Evolutionary conservation across 2,797 vertebrate genomes (phyloP), one percentile per base, ranked within the genome.

Genomic region (Ara ararauna): DNA sequence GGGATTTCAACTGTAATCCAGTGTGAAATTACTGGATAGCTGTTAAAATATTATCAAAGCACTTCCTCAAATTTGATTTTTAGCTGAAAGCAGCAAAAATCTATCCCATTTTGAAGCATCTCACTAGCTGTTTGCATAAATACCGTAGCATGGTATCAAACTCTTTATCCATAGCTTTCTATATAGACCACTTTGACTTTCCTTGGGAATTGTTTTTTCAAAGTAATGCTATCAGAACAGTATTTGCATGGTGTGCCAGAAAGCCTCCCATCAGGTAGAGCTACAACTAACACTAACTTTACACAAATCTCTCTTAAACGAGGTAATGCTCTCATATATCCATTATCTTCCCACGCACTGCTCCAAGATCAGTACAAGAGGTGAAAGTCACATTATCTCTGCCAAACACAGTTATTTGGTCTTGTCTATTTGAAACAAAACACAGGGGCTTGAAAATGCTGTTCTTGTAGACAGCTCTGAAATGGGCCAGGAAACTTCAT

Each of bases 1-100:
- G 44, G 89, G 58, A 88, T 94, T 95, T 92, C 75, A 91, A 3
- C 45, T 53, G 44, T 94, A 96, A 97, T 92, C 82, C 80, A 93
- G 50, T 58, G 78, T 94, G 94, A 93, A 90, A 76, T 74, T 95
- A 87, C 42, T 60, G 62, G 58, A 89, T 44, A 15, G 51, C 38
- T 75, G 60, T 64, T 94, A 85, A 88, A 91, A 83, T 53, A 79
- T 30, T 58, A 76, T 78, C 67, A 67, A 77, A 48, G 58, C 32
- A 14, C 68, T 85, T 71, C 32, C 62, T 60, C 22, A 61, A 80
- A 53, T 76, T 85, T 86, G 79, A 87, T 79, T 68, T 85, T 88
- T 66, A 58, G 53, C 21, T 65, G 77, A 89, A 89, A 84, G 20
- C 27, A 87, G 85, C 19, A 86, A 66, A 87, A 53, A 51, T 45